phyloP scores from a whole-genome alignment of 1,140 invertebrate genomes.

The Solenopsis fugax region DNA sequence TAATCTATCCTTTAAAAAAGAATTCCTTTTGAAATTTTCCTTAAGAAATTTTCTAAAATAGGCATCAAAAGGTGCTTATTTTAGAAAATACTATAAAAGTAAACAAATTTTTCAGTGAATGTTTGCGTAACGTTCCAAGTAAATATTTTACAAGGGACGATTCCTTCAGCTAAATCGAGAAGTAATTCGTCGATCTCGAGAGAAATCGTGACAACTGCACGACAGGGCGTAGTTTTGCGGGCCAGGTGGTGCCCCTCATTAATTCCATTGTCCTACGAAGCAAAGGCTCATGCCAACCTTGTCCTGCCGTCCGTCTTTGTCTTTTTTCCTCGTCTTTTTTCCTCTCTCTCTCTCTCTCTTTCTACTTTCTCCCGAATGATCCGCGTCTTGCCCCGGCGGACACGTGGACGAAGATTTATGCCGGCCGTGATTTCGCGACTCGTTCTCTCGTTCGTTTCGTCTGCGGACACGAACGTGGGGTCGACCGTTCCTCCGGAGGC shows the following conservation, averaged over 20 bases:
- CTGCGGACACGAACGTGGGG: slow-evolving; percentile 34
- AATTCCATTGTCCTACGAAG: slow-evolving; percentile 67
- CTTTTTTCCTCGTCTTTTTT: slow-evolving; percentile 5
- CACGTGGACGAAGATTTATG: slow-evolving; percentile 63
- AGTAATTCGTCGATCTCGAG: slow-evolving; percentile 55
- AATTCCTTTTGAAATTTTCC: too few relatives aligned
- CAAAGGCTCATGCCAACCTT: slow-evolving; percentile 37
- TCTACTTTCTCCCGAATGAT: slow-evolving; percentile 25
- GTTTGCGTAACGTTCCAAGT: background rate
- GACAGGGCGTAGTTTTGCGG: slow-evolving; percentile 31
- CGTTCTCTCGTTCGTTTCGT: slow-evolving; percentile 43
- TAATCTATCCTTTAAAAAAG: too few relatives aligned
- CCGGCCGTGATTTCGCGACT: slow-evolving; percentile 43
- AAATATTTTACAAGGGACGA: slow-evolving; percentile 8
- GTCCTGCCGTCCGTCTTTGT: background rate
- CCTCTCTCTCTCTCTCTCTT: background rate
- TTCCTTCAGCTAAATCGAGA: background rate
- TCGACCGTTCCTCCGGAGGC: slow-evolving; percentile 35
- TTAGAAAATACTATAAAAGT: too few relatives aligned
- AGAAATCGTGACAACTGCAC: slow-evolving; percentile 20
- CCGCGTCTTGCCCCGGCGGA: slow-evolving; percentile 18
- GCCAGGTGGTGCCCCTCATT: slow-evolving; percentile 60
- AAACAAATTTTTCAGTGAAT: background rate
- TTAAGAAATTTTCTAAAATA: too few relatives aligned
- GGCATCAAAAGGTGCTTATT: too few relatives aligned